A percentile compares a stretch with the other conserved stretches of the same genome.
Conservation (phyloP, 2,113 vertebrate species). For the Oreocharis arfaki region DNA sequence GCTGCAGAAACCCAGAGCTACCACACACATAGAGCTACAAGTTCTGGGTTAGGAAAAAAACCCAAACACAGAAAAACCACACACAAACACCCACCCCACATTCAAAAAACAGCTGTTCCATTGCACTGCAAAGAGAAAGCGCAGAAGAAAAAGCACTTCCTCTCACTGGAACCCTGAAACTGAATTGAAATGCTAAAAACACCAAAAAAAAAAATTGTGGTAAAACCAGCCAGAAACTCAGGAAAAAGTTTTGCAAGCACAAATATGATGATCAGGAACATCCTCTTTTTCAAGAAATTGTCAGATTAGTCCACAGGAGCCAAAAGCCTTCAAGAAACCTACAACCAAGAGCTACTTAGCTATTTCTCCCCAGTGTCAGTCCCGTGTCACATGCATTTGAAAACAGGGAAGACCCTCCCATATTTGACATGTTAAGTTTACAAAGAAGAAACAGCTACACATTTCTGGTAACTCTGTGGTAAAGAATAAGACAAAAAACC, state of each 20-base stretch:
- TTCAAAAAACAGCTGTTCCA: neutral
- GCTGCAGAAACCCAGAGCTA: neutral
- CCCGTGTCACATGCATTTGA: rapidly evolving
- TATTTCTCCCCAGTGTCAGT: neutral
- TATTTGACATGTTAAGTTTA: neutral
- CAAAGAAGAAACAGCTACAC: neutral
- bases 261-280: neutral
- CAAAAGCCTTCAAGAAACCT: neutral
- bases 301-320: neutral
- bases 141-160: neutral
- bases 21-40: neutral
- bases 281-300: neutral
- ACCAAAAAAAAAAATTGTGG: neutral
- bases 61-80: neutral
- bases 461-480: neutral
- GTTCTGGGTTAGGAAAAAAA: neutral
- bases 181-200: neutral
- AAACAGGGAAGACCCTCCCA: neutral
- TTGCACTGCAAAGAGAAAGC: neutral
- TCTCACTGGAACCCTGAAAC: neutral
- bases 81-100: neutral
- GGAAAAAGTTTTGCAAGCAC: neutral
- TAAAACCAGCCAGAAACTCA: neutral
- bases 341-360: neutral
- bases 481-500: neutral